phyloP scores from a whole-genome alignment of 2,888 invertebrate species.

The Trilocha varians region DNA sequence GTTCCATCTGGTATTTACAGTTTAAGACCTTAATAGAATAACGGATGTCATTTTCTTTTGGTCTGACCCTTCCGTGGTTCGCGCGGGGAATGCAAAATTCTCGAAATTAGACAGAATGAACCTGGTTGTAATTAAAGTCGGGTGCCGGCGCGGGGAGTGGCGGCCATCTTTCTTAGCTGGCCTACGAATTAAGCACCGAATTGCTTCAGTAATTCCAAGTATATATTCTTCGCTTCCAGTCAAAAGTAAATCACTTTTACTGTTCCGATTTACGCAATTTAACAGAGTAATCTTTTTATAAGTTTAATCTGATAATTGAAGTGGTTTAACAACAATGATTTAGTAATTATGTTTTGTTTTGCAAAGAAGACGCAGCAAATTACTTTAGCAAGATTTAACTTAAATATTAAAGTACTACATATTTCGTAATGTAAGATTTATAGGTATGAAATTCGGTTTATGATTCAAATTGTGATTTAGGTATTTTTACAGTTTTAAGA shows the following conservation, averaged over 20 bases:
- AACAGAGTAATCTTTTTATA: constrained; percentile 46
- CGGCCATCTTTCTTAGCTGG: constrained; percentile 67
- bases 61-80: constrained; percentile 70
- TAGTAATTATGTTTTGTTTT: neutral
- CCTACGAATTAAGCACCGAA: constrained; percentile 71
- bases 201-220: constrained; percentile 69
- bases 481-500: too few relatives aligned
- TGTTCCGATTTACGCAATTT: constrained; percentile 58
- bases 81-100: constrained; percentile 69
- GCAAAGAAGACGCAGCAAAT: too few relatives aligned
- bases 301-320: constrained; percentile 16
- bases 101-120: constrained; percentile 70
- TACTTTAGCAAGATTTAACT: too few relatives aligned
- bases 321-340: neutral
- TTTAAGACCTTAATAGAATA: constrained; percentile 72
- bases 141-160: constrained; percentile 41
- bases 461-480: too few relatives aligned
- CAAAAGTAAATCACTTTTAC: constrained; percentile 70
- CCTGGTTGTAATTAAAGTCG: constrained; percentile 70
- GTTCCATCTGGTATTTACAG: too few relatives aligned
- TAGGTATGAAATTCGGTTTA: too few relatives aligned
- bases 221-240: constrained; percentile 66
- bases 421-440: too few relatives aligned
- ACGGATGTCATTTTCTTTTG: constrained; percentile 72
- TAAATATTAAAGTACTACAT: too few relatives aligned